phyloP scores from a whole-genome alignment of 2,113 vertebrate species.

The Pogona vitticeps region DNA sequence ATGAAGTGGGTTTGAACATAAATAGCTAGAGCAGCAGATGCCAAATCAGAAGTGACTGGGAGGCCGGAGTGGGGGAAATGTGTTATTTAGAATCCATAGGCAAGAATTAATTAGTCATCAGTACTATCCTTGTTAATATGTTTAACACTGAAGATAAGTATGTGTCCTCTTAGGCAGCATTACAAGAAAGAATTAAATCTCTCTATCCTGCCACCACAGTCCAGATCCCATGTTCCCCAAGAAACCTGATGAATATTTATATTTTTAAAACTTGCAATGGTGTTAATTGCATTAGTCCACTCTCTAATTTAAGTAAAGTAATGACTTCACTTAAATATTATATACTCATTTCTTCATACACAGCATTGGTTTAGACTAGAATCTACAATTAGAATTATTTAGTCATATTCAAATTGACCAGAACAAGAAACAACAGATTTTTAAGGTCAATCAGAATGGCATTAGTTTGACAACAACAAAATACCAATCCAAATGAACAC shows the following conservation, averaged over 20 bases:
- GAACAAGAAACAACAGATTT: neutral
- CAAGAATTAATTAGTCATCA: neutral
- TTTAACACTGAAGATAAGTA: neutral
- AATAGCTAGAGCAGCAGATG: conserved; percentile 1
- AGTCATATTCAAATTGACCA: neutral
- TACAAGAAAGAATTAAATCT: neutral
- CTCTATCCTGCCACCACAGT: neutral
- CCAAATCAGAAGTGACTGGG: neutral
- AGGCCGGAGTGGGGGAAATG: neutral
- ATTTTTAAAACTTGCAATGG: neutral
- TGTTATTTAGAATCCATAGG: neutral
- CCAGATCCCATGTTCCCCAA: neutral
- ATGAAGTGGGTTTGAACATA: conserved; percentile 1
- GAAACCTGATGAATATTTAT: neutral
- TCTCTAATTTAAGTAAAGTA: neutral
- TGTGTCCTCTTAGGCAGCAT: neutral
- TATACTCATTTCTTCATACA: neutral
- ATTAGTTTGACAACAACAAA: neutral
- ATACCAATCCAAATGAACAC: neutral
- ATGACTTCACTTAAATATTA: neutral
- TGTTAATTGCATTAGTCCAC: neutral
- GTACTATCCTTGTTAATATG: neutral
- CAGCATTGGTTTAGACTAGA: neutral
- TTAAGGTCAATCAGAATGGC: neutral
- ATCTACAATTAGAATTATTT: neutral